phyloP scores from a whole-genome alignment of 2,888 invertebrate genomes.

The Crematogaster levior region DNA sequence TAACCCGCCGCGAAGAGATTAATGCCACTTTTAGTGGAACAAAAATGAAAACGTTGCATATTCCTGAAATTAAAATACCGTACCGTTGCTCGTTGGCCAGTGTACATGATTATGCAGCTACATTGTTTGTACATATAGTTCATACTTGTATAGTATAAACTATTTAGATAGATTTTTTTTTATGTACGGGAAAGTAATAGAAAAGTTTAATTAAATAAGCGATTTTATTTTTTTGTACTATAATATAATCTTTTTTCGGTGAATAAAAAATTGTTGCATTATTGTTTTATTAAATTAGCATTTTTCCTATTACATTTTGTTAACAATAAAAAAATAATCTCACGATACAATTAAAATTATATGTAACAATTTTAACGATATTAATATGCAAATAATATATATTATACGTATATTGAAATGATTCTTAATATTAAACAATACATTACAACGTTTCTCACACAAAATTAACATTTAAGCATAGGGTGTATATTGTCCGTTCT shows the following conservation, averaged over 20 bases:
- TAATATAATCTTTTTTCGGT: neutral
- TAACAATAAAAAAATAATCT: neutral
- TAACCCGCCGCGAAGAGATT: constrained; percentile 8
- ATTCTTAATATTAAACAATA: neutral
- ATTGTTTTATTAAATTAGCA: neutral
- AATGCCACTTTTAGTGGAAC: constrained; percentile 38
- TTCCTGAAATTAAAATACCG: constrained; percentile 17
- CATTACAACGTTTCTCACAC: neutral
- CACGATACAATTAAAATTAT: neutral
- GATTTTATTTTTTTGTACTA: neutral
- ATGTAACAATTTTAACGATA: neutral
- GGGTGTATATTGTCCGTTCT: neutral
- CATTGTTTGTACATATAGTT: neutral
- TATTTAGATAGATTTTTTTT: neutral
- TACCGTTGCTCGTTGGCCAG: neutral
- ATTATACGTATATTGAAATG: neutral
- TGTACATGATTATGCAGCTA: neutral
- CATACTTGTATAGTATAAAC: neutral
- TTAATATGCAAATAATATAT: neutral
- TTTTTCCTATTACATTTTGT: neutral
- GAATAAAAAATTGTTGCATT: neutral
- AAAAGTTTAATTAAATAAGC: neutral
- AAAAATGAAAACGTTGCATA: constrained; percentile 24
- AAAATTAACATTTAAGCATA: constrained; percentile 12
- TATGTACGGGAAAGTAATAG: too few relatives aligned